These are phyloP conservation scores for Amniataba percoides DNA, from an alignment of 2,797 vertebrate genomes.

Conservation along the genomic window DNA sequence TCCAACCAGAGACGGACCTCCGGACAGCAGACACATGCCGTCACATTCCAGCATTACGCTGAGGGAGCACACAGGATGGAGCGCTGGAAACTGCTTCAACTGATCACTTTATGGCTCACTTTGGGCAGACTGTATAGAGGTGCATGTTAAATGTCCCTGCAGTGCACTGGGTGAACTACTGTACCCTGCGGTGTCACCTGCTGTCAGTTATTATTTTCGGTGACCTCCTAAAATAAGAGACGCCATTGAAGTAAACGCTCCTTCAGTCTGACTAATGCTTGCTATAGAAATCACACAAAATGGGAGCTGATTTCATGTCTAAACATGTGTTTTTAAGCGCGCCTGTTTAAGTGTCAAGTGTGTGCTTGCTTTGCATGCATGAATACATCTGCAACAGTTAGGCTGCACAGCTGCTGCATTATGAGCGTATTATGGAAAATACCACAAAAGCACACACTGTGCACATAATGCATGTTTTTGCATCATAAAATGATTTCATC, in stretches of 20 bases:
- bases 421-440: conserved; percentile 72
- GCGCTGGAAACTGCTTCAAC: conserved; percentile 50
- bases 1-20: conserved; percentile 79
- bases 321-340: conserved; percentile 76
- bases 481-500: conserved; percentile 53
- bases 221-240: conserved; percentile 60
- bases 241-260: conserved; percentile 48
- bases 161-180: conserved; percentile 49
- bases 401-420: conserved; percentile 79
- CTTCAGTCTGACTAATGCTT: conserved; percentile 59
- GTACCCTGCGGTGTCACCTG: conserved; percentile 67
- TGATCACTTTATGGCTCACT: conserved; percentile 56
- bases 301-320: conserved; percentile 72
- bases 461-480: conserved; percentile 55
- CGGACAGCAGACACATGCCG: conserved; percentile 72
- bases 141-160: conserved; percentile 14
- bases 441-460: conserved; percentile 69
- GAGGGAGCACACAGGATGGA: conserved; percentile 47
- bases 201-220: conserved; percentile 65
- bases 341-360: conserved; percentile 73
- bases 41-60: conserved; percentile 65
- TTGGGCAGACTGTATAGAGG: conserved; percentile 32
- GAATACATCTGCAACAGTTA: conserved; percentile 82
- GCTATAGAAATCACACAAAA: conserved; percentile 69
- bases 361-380: conserved; percentile 79